phyloP scores from a whole-genome alignment of 2,113 vertebrate genomes.

The Hirundichthys speculiger region DNA sequence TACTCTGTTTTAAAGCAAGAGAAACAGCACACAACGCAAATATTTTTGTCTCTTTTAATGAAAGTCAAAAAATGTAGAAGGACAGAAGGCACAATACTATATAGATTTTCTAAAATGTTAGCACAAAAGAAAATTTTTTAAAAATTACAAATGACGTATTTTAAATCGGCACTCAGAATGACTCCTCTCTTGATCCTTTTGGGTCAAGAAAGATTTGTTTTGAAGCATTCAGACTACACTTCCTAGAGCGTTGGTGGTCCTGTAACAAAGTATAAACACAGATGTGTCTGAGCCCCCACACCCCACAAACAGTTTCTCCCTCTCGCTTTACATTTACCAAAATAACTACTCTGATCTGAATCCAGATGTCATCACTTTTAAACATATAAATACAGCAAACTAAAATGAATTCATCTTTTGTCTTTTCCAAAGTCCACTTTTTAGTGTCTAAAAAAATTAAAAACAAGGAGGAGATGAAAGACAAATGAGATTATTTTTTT shows the following conservation, averaged over 20 bases:
- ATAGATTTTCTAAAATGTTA: no score
- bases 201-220: constrained; percentile 54
- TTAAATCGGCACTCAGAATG: constrained; percentile 45
- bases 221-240: constrained; percentile 52
- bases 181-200: constrained; percentile 36
- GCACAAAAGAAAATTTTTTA: no score
- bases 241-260: constrained; percentile 71
- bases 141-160: constrained; percentile 25
- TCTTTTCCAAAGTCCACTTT: no score
- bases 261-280: constrained; percentile 66
- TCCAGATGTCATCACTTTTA: constrained; percentile 23
- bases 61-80: no score
- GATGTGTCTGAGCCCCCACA: constrained; percentile 48
- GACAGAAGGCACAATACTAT: no score
- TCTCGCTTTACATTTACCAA: not conserved
- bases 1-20: constrained; percentile 1
- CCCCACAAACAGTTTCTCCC: not conserved
- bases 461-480: no score
- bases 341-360: constrained; percentile 10
- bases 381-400: constrained; percentile 18
- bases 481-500: not conserved
- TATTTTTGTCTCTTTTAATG: not conserved
- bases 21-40: constrained; percentile 3
- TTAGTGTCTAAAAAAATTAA: no score
- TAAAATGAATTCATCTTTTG: not conserved